These are phyloP conservation scores for Dasypus novemcinctus DNA, from an alignment of 2,113 vertebrate genomes.

Conservation along the genomic window DNA sequence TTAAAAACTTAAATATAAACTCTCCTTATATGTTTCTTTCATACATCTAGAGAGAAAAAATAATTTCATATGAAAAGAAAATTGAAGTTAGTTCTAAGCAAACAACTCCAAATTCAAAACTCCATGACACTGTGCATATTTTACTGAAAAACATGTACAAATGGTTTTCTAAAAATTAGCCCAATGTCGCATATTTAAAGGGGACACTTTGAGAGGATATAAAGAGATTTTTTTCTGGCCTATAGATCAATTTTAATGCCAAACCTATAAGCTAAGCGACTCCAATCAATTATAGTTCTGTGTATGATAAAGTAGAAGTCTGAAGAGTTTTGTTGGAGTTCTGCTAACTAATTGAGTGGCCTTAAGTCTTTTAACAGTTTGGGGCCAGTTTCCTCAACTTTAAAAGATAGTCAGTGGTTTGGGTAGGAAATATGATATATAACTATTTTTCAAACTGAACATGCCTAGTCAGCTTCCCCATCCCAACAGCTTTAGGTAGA, in stretches of 20 bases:
- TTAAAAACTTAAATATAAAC: background rate
- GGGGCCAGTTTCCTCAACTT: background rate
- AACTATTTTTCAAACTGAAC: background rate
- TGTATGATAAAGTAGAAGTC: background rate
- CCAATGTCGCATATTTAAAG: background rate
- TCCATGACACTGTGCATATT: background rate
- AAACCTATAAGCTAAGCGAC: background rate
- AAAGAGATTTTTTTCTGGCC: background rate
- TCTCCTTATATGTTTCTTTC: background rate
- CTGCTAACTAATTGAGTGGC: background rate
- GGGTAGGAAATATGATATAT: background rate
- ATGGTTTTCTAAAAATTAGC: background rate
- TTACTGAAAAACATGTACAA: background rate
- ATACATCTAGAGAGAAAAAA: background rate
- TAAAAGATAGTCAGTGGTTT: background rate
- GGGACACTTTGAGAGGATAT: background rate
- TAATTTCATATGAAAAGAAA: slow-evolving; percentile 5
- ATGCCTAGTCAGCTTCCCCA: background rate
- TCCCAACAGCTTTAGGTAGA: background rate
- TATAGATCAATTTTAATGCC: background rate
- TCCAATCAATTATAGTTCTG: background rate
- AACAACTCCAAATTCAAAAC: background rate
- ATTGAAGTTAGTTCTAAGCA: background rate
- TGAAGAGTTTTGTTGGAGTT: background rate
- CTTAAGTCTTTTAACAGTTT: background rate